Conservation (phyloP, 2,113 vertebrate genomes). For the Saccopteryx bilineata region DNA sequence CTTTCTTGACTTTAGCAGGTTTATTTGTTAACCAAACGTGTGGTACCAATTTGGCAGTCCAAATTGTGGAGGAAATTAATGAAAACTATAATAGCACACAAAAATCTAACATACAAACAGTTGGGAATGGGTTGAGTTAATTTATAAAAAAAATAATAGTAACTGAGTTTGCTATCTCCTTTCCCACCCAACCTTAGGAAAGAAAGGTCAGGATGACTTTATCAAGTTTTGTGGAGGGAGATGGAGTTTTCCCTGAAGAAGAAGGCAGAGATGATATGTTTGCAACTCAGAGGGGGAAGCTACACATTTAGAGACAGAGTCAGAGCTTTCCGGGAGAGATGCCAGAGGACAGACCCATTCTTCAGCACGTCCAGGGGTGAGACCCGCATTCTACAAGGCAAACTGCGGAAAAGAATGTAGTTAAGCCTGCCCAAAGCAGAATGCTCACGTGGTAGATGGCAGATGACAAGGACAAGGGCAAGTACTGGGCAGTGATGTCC, state of each 20-base stretch:
- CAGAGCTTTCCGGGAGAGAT: not conserved
- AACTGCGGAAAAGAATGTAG: too few relatives aligned
- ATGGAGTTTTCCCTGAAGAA: not conserved
- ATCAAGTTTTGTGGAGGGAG: not conserved
- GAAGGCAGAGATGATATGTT: not conserved
- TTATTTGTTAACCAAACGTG: constrained; percentile 37
- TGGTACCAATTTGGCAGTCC: not conserved
- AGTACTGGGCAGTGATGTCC: not conserved
- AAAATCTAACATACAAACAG: not conserved
- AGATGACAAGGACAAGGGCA: not conserved
- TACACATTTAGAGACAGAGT: fast-evolving
- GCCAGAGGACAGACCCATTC: fast-evolving
- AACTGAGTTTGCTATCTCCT: not conserved
- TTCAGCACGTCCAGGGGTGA: not conserved
- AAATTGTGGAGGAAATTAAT: not conserved
- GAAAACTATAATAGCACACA: not conserved
- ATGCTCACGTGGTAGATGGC: not conserved
- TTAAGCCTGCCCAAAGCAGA: not conserved
- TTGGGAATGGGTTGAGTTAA: not conserved
- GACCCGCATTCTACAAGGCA: not conserved
- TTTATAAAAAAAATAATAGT: not conserved
- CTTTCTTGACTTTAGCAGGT: not conserved
- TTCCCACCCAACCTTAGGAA: not conserved
- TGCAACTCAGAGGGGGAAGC: not conserved
- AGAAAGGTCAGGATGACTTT: not conserved